Evolutionary conservation across 2,888 invertebrate species (phyloP).

Genomic region (Heliconius aoede): DNA sequence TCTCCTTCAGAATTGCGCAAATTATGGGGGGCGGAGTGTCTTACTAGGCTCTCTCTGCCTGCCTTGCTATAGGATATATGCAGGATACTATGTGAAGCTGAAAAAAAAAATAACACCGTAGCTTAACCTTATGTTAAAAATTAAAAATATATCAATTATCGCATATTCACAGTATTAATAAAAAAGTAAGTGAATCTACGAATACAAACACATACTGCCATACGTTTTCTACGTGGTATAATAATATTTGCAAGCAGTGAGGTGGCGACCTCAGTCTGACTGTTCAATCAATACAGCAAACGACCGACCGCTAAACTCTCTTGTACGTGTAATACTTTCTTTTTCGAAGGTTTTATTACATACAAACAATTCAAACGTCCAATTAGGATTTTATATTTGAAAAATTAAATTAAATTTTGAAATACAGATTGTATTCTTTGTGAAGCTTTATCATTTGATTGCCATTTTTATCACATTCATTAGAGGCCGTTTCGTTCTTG

Average conservation of each 20-base stretch:
- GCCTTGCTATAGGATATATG: too few relatives aligned
- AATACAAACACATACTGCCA: slow-evolving; percentile 44
- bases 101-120: not conserved
- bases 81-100: too few relatives aligned
- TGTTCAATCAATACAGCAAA: slow-evolving; percentile 68
- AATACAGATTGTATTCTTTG: not conserved
- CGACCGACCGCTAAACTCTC: slow-evolving; percentile 52
- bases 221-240: slow-evolving; percentile 63
- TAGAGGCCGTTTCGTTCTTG: slow-evolving; percentile 3
- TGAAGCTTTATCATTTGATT: not conserved
- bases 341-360: slow-evolving; percentile 22
- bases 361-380: not conserved
- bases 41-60: too few relatives aligned
- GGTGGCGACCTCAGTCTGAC: slow-evolving; percentile 58
- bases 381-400: not conserved
- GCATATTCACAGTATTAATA: slow-evolving; percentile 4
- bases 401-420: not conserved
- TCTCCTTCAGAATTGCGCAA: too few relatives aligned
- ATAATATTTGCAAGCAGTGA: slow-evolving; percentile 62
- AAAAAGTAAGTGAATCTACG: slow-evolving; percentile 37
- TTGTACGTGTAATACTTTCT: slow-evolving; percentile 41
- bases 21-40: too few relatives aligned
- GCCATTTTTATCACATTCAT: not conserved
- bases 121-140: not conserved
- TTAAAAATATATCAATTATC: not conserved